phyloP scores from a whole-genome alignment of 2,888 invertebrate species.

The Thalpophila matura region DNA sequence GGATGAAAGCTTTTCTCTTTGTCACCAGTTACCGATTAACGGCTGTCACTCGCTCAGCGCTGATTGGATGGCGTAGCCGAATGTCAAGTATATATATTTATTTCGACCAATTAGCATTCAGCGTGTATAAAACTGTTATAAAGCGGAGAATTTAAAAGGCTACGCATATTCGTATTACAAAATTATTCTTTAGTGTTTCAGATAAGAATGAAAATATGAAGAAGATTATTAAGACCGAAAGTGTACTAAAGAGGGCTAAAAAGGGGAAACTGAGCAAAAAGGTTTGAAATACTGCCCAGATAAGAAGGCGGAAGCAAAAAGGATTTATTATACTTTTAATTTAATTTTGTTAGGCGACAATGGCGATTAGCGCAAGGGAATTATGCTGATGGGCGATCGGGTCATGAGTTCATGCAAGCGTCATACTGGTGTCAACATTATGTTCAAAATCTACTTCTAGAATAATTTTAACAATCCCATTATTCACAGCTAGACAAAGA shows the following conservation, averaged over 20 bases:
- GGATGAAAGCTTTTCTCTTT: not conserved
- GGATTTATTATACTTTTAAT: slow-evolving; percentile 25
- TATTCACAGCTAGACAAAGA: too few relatives aligned
- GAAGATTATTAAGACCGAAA: slow-evolving; percentile 5
- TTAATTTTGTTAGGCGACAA: slow-evolving; percentile 15
- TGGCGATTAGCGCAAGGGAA: not conserved
- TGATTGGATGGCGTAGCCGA: slow-evolving; percentile 35
- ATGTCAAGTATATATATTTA: slow-evolving; percentile 38
- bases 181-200: not conserved
- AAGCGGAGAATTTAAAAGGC: slow-evolving; percentile 10
- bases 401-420: not conserved
- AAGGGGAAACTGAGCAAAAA: slow-evolving; percentile 19
- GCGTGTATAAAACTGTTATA: not conserved
- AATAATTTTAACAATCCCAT: too few relatives aligned
- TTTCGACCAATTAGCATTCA: slow-evolving; percentile 40
- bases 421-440: not conserved
- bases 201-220: slow-evolving; percentile 18
- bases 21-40: slow-evolving; percentile 37
- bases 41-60: slow-evolving; percentile 31
- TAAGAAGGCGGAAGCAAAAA: slow-evolving; percentile 31
- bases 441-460: too few relatives aligned
- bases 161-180: not conserved
- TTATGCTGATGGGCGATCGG: not conserved
- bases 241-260: slow-evolving; percentile 11
- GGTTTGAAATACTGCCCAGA: slow-evolving; percentile 25